Evolutionary conservation across 2,797 vertebrate genomes (phyloP).

Genomic region (Cottoperca gobio): DNA sequence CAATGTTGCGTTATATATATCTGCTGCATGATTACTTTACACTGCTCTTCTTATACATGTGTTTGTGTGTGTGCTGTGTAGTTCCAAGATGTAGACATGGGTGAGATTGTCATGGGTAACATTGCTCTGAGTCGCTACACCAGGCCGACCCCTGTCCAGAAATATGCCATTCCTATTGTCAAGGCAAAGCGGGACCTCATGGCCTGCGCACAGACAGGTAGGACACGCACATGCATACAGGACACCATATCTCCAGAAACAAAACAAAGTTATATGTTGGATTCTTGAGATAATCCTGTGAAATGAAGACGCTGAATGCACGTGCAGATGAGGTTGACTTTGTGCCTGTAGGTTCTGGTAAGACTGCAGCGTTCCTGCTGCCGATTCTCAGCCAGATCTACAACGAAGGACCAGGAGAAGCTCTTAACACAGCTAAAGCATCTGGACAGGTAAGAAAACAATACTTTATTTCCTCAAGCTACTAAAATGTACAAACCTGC

Average conservation of each 20-base stretch:
- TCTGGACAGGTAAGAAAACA: slow-evolving; percentile 75
- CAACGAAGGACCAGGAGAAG: slow-evolving; percentile 93
- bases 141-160: slow-evolving; percentile 96
- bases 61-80: slow-evolving; percentile 64
- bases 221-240: neutral
- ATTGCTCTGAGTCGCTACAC: slow-evolving; percentile 94
- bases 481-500: neutral
- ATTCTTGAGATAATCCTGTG: neutral
- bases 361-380: slow-evolving; percentile 95
- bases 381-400: slow-evolving; percentile 97
- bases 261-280: neutral
- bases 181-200: slow-evolving; percentile 97
- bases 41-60: neutral
- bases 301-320: neutral
- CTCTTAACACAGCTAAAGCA: slow-evolving; percentile 91
- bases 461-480: neutral
- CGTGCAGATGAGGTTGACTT: neutral
- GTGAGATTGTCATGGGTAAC: slow-evolving; percentile 97
- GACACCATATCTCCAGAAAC: neutral
- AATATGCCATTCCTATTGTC: slow-evolving; percentile 97
- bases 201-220: slow-evolving; percentile 98
- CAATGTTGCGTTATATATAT: neutral
- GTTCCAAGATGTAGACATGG: slow-evolving; percentile 97
- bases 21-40: neutral
- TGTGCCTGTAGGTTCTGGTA: slow-evolving; percentile 90